phyloP scores from a whole-genome alignment of 1,140 invertebrate genomes.

The Cydia fagiglandana region DNA sequence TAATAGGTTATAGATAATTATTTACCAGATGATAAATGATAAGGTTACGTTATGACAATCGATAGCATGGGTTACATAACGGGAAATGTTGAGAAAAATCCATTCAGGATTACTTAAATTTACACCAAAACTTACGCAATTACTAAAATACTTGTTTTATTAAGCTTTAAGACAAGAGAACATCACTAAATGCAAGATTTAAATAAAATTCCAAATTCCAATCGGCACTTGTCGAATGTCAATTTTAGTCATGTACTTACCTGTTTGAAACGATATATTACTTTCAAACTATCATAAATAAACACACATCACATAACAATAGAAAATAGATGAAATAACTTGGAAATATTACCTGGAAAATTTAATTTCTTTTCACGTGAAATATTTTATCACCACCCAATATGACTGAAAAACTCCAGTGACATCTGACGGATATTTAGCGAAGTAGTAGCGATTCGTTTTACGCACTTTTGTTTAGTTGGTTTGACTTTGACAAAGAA shows the following conservation, averaged over 20 bases:
- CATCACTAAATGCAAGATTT: background rate
- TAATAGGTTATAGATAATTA: background rate
- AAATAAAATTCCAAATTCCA: background rate
- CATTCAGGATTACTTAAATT: background rate
- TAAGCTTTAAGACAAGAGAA: slow-evolving; percentile 1
- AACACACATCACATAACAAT: slow-evolving; percentile 12
- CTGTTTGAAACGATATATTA: background rate
- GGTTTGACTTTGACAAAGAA: background rate
- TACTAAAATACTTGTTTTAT: background rate
- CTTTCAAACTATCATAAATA: background rate
- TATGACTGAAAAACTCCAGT: slow-evolving; percentile 29
- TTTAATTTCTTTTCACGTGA: slow-evolving; percentile 29
- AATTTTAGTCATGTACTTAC: slow-evolving; percentile 18
- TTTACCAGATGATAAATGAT: slow-evolving; percentile 13
- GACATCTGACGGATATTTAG: slow-evolving; percentile 18
- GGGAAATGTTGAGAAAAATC: slow-evolving; percentile 27
- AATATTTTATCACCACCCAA: slow-evolving; percentile 29
- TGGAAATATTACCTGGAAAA: slow-evolving; percentile 7
- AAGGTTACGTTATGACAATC: slow-evolving; percentile 41
- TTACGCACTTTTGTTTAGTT: background rate
- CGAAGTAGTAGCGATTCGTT: slow-evolving; percentile 15
- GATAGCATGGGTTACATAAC: slow-evolving; percentile 51
- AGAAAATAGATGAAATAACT: background rate
- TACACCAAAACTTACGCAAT: background rate
- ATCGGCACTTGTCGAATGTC: slow-evolving; percentile 23